Evolutionary conservation across 2,888 invertebrate genomes (phyloP).

Genomic region (Ethmia dodecea): DNA sequence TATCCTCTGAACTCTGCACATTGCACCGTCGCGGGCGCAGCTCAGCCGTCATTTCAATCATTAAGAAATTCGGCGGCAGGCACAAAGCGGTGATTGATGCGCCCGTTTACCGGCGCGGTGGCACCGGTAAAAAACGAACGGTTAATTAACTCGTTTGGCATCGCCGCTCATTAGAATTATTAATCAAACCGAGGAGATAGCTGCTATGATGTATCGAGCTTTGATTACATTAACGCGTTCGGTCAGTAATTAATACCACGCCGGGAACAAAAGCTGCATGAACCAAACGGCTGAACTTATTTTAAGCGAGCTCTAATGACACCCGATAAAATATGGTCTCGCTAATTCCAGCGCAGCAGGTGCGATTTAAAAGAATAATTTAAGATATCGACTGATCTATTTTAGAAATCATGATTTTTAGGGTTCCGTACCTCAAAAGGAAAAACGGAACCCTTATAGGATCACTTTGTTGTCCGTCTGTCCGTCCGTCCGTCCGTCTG

Average conservation of each 20-base stretch:
- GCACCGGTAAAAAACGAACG: conserved; percentile 68
- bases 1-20: too few species aligned
- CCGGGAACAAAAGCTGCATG: conserved; percentile 44
- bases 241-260: conserved; percentile 69
- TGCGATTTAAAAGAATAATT: too few species aligned
- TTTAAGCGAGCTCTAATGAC: conserved; percentile 39
- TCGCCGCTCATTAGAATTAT: conserved; percentile 76
- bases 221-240: conserved; percentile 75
- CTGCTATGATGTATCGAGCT: conserved; percentile 73
- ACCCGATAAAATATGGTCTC: conserved; percentile 39
- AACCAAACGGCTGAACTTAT: conserved; percentile 11
- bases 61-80: conserved; percentile 67
- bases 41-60: conserved; percentile 71
- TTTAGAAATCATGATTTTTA: too few species aligned
- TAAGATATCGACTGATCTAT: too few species aligned
- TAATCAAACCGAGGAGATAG: conserved; percentile 74
- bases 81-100: conserved; percentile 75
- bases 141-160: conserved; percentile 78
- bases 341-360: conserved; percentile 31
- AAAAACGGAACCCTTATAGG: too few species aligned
- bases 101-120: conserved; percentile 72
- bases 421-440: too few species aligned
- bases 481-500: too few species aligned
- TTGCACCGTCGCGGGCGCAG: conserved; percentile 30
- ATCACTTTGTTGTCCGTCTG: too few species aligned